phyloP scores from a whole-genome alignment of 2,113 vertebrate species.

The Echinops telfairi region DNA sequence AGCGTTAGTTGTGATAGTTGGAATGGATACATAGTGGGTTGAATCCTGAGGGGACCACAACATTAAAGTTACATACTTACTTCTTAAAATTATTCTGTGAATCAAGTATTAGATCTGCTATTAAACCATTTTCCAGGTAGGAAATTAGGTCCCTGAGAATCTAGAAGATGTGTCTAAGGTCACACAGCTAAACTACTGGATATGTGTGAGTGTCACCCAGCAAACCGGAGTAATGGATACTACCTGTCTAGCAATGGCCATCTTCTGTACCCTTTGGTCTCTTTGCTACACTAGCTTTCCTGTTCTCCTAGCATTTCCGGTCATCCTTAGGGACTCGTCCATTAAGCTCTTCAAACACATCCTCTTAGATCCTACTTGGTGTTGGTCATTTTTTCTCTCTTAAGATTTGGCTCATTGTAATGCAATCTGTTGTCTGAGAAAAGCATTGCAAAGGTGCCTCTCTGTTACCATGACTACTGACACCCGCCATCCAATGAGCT shows the following conservation, averaged over 20 bases:
- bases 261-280: background rate
- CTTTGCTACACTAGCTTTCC: background rate
- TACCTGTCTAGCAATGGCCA: background rate
- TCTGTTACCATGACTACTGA: slow-evolving; percentile 55
- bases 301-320: background rate
- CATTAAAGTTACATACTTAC: slow-evolving; percentile 22
- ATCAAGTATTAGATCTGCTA: background rate
- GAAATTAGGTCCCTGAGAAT: background rate
- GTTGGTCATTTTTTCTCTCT: slow-evolving; percentile 9
- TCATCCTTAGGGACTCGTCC: background rate
- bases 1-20: slow-evolving; percentile 37
- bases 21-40: background rate
- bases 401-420: slow-evolving; percentile 58
- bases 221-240: background rate
- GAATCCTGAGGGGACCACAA: background rate
- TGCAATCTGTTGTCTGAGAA: slow-evolving; percentile 13
- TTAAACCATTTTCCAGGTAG: slow-evolving; percentile 1
- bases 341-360: background rate
- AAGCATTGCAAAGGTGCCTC: slow-evolving; percentile 12
- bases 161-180: background rate
- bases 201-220: background rate
- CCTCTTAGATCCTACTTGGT: slow-evolving; percentile 1
- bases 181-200: background rate
- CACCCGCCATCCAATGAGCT: background rate
- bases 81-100: slow-evolving; percentile 44